Evolutionary conservation across 92 coral and sea anemone species (phyloP).

Genomic region (Actinostola sp.): DNA sequence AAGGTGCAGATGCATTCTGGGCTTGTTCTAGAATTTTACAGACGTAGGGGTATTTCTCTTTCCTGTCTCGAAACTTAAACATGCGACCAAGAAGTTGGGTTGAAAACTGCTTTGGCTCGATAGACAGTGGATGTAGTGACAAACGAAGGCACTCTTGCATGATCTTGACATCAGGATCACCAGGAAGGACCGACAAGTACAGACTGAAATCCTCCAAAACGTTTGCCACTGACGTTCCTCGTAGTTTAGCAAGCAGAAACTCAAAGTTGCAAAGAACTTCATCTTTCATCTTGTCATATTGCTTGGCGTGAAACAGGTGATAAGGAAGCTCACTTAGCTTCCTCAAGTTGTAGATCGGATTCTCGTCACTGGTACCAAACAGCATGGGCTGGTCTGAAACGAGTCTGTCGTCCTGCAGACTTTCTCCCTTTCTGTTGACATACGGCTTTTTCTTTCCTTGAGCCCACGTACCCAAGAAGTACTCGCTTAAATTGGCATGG

Average conservation of each 20-base stretch:
- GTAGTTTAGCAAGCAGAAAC: constrained; percentile 82
- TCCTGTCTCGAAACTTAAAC: constrained; percentile 76
- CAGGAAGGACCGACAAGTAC: constrained; percentile 66
- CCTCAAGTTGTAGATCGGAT: constrained; percentile 82
- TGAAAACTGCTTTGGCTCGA: constrained; percentile 86
- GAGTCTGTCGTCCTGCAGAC: constrained; percentile 80
- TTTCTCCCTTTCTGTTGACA: constrained; percentile 79
- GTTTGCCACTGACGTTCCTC: constrained; percentile 70
- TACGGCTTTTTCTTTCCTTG: constrained; percentile 86
- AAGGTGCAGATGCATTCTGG: constrained; percentile 65
- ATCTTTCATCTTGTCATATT: constrained; percentile 65
- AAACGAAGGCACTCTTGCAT: constrained; percentile 83
- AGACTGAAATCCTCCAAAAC: constrained; percentile 79
- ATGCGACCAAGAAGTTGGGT: constrained; percentile 94
- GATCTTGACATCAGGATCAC: constrained; percentile 83
- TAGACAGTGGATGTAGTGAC: constrained; percentile 70
- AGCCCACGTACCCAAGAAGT: constrained; percentile 91
- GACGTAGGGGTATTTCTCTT: constrained; percentile 71
- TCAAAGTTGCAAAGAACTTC: constrained; percentile 88
- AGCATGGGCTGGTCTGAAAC: constrained; percentile 84
- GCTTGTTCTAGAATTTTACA: constrained; percentile 81
- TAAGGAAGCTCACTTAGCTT: constrained; percentile 91
- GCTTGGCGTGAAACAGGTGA: constrained; percentile 74
- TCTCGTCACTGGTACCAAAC: constrained; percentile 73
- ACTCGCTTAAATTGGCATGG: constrained; percentile 85